Evolutionary conservation across 2,113 vertebrate genomes (phyloP).

Genomic region (Sinocyclocheilus anshuiensis): DNA sequence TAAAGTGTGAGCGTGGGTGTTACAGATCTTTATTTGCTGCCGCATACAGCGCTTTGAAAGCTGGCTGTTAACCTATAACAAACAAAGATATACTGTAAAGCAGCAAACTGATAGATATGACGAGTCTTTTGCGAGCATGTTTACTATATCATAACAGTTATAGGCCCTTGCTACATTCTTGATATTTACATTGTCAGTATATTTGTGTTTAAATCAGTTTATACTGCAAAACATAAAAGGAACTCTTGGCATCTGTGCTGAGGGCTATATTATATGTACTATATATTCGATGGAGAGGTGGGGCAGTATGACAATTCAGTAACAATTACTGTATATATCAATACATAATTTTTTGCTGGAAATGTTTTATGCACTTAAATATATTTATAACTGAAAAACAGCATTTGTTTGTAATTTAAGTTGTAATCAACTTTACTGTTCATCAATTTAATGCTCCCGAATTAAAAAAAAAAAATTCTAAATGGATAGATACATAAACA

Average conservation of each 20-base stretch:
- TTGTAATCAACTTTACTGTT: no score
- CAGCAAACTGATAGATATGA: neutral
- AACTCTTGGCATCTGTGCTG: neutral
- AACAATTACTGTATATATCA: no score
- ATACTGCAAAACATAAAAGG: neutral
- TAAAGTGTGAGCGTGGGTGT: constrained; percentile 5
- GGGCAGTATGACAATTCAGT: neutral
- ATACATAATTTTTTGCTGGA: neutral
- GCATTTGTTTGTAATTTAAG: neutral
- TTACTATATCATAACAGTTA: constrained; percentile 16
- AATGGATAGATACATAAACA: no score
- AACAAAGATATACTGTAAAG: neutral
- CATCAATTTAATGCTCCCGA: no score
- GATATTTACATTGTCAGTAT: neutral
- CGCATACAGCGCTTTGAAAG: neutral
- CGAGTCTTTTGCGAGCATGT: neutral
- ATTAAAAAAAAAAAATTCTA: no score
- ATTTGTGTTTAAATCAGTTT: constrained; percentile 6
- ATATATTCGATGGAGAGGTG: neutral
- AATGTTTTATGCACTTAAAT: neutral
- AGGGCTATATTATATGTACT: neutral
- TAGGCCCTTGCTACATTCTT: neutral
- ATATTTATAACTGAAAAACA: neutral
- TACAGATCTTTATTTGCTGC: neutral
- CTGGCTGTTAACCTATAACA: constrained; percentile 30